phyloP scores from a whole-genome alignment of 1,140 invertebrate genomes.

The Achatina immaculata region DNA sequence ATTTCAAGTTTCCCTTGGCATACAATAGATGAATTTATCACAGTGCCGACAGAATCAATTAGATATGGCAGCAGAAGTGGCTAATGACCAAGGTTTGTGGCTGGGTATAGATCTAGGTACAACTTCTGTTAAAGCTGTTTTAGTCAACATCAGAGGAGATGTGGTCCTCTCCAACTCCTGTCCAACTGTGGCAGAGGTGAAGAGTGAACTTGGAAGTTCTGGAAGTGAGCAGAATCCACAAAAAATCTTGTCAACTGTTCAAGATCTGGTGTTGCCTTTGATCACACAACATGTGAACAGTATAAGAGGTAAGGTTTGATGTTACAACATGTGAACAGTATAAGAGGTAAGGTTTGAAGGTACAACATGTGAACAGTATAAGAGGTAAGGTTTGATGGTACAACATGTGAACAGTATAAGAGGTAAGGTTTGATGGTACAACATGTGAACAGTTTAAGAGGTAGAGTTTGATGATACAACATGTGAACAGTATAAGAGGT shows the following conservation, averaged over 20 bases:
- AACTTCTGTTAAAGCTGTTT: slow-evolving; percentile 22
- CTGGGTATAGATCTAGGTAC: slow-evolving; percentile 28
- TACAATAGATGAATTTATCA: not conserved
- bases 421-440: too few relatives aligned
- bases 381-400: too few relatives aligned
- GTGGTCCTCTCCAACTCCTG: not conserved
- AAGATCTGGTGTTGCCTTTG: slow-evolving; percentile 1
- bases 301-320: slow-evolving; percentile 31
- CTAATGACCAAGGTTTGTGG: not conserved
- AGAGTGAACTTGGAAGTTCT: slow-evolving; percentile 2
- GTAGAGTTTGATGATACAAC: too few relatives aligned
- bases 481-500: too few relatives aligned
- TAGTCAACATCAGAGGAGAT: not conserved
- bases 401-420: too few relatives aligned
- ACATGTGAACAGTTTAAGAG: too few relatives aligned
- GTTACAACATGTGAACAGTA: too few relatives aligned
- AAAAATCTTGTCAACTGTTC: not conserved
- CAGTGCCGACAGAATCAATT: not conserved
- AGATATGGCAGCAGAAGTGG: not conserved
- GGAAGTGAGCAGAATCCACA: slow-evolving; percentile 18
- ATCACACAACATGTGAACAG: not conserved
- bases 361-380: not conserved
- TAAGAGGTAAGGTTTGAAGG: not conserved
- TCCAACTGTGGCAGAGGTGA: not conserved
- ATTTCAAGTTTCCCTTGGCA: not conserved